Evolutionary conservation across 2,113 vertebrate genomes (phyloP), one percentile per base, ranked within the genome.

Genomic region (Cygnus atratus): DNA sequence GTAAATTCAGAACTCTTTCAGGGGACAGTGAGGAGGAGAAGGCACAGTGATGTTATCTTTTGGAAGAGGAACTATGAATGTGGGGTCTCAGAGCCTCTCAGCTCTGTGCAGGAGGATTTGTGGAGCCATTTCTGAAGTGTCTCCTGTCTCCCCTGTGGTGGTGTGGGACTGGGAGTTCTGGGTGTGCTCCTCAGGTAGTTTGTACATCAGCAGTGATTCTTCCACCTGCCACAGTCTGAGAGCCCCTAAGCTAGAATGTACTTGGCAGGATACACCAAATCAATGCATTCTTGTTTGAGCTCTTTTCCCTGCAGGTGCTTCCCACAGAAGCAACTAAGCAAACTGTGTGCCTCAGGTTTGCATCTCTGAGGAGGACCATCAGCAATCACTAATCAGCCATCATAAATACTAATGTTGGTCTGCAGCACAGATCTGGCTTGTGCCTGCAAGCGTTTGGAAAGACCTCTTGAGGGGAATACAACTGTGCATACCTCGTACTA

Each of bases 371-470:
- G 66, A 71, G 12, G 31, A 9, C 46, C 41, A 87, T 68, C 72
- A 88, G 52, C 44, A 89, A 73, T 66, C 50, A 61, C 54, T 65
- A 50, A 74, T 72, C 4, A 94, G 66, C 75, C 13, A 65, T 28
- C 41, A 82, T 67, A 84, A 89, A 89, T 54, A 37, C 59, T 6
- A 18, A 6, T 14, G 37, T 20, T 83, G 62, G 58, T 70, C 75
- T 92, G 74, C 54, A 59, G 33, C 20, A 20, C 17, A 21, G 41
- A 90, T 92, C 52, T 93, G 87, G 88, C 65, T 71, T 26, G 6
- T 19, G 15, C 21, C 70, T 76, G 58, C 25, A 76, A 87, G 81
- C 91, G 89, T 66, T 96, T 88, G 68, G 37, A 71, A 90, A 81
- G 44, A 24, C 20, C 88, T 62, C 88, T 50, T 77, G 86, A 68